Evolutionary conservation across 2,797 vertebrate species (phyloP), one percentile per base, ranked within the genome.

Genomic region (Sebastes itinus): DNA sequence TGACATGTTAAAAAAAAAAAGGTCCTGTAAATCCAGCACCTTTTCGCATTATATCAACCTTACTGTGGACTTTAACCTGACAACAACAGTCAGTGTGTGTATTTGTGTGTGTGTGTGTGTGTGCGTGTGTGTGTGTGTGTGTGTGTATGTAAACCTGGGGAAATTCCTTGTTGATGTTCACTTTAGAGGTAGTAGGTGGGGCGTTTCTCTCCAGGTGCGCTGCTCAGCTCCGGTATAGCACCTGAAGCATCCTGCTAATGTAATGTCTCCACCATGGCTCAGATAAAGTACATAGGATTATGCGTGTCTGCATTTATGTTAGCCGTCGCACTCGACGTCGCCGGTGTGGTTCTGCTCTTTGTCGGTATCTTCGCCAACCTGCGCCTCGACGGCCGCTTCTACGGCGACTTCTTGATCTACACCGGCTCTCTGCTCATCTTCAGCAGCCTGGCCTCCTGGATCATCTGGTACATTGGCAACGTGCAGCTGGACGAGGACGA

Each of bases 391-490:
- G 95, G 90, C 2, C 84, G 77, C 25, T 95, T 94, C 4, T 96
- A 96, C 12, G 96, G 96, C 0, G 96, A 97, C 84, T 96, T 96
- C 70, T 72, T 97, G 7, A 94, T 96, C 88, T 95, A 95, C 94
- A 88, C 83, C 18, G 96, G 96, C 46, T 85, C 94, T 1, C 81
- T 97, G 13, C 0, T 95, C 12, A 4, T 96, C 16, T 96, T 97
- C 92, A 2, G 82, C 84, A 97, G 96, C 82, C 82, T 96, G 72
- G 91, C 69, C 38, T 86, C 66, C 73, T 97, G 96, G 96, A 64
- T 96, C 54, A 81, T 95, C 85, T 97, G 96, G 96, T 96, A 96
- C 86, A 74, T 92, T 63, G 93, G 95, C 2, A 97, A 97, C 92
- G 71, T 97, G n/a, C 89, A 61, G 75, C 89, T 94, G 1, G 91